Conservation (phyloP, 2,797 vertebrate species). For the Siniperca undulata region DNA sequence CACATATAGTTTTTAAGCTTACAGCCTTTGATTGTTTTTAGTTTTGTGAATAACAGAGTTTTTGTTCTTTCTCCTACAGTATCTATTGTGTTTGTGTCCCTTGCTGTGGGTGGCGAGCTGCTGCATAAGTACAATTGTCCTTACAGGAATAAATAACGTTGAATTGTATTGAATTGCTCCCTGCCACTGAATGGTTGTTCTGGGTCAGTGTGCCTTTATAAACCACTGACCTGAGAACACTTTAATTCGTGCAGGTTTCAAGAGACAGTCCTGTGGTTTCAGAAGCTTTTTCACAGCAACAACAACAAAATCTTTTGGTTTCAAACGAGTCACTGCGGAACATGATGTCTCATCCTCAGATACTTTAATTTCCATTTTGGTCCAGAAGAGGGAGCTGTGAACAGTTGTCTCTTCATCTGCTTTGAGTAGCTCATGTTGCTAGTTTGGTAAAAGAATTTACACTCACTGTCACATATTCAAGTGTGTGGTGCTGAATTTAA, state of each 20-base stretch:
- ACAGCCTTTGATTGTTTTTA: neutral
- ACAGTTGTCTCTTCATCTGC: neutral
- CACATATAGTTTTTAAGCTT: too few species aligned
- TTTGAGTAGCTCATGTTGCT: neutral
- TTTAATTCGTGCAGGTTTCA: neutral
- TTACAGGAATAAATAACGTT: neutral
- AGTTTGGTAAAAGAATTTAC: neutral
- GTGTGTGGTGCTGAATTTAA: neutral
- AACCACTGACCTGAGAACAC: neutral
- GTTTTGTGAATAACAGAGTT: too few species aligned
- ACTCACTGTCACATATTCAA: neutral
- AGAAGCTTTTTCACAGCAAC: neutral
- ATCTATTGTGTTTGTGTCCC: neutral
- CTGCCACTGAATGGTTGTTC: neutral
- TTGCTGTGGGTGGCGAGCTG: neutral
- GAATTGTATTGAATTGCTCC: neutral
- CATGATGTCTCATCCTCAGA: neutral
- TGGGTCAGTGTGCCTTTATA: neutral
- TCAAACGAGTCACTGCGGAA: neutral
- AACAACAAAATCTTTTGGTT: neutral
- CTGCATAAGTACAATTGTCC: neutral
- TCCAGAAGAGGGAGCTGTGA: constrained; percentile 61
- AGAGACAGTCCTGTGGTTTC: neutral
- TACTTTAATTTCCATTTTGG: neutral
- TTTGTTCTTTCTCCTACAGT: neutral